A percentile compares a stretch with the other conserved stretches of the same genome.
phyloP scores from a whole-genome alignment of 2,113 vertebrate genomes.

The Microtus oregoni region DNA sequence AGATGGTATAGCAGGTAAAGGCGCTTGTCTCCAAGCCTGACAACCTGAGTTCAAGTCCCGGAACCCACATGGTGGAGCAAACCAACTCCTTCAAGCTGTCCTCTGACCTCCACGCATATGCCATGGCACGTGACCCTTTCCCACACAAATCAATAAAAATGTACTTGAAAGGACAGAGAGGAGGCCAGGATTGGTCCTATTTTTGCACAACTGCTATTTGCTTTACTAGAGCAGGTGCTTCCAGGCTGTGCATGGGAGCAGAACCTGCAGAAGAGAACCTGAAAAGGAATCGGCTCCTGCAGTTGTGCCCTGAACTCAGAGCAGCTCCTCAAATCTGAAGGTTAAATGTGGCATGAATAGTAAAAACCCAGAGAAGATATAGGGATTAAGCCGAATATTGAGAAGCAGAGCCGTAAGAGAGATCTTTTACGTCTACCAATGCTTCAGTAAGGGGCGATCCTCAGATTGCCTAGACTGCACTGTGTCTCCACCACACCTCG shows the following conservation, averaged over 20 bases:
- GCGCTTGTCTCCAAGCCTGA: background rate
- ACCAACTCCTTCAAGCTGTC: background rate
- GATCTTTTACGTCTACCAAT: too few species aligned
- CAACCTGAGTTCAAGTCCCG: background rate
- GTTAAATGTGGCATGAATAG: background rate
- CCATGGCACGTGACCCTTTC: background rate
- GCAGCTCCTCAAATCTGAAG: background rate
- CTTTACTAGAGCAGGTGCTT: background rate
- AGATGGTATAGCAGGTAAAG: background rate
- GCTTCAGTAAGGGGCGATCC: too few species aligned
- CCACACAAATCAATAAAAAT: background rate
- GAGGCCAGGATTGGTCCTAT: background rate
- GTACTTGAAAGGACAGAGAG: background rate
- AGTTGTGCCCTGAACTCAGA: background rate
- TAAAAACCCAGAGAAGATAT: too few species aligned
- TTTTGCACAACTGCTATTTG: background rate
- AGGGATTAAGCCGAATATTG: too few species aligned
- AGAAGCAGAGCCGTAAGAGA: too few species aligned
- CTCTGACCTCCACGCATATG: background rate
- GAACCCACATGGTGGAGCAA: background rate
- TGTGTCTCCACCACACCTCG: too few species aligned
- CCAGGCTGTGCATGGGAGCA: background rate
- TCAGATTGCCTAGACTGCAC: too few species aligned
- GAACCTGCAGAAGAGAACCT: background rate
- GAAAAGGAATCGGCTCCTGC: slow-evolving; percentile 6